Percentiles rank a stretch among this genome's conserved stretches.
Conservation (phyloP, 2,113 vertebrate genomes). For the Helogale parvula region DNA sequence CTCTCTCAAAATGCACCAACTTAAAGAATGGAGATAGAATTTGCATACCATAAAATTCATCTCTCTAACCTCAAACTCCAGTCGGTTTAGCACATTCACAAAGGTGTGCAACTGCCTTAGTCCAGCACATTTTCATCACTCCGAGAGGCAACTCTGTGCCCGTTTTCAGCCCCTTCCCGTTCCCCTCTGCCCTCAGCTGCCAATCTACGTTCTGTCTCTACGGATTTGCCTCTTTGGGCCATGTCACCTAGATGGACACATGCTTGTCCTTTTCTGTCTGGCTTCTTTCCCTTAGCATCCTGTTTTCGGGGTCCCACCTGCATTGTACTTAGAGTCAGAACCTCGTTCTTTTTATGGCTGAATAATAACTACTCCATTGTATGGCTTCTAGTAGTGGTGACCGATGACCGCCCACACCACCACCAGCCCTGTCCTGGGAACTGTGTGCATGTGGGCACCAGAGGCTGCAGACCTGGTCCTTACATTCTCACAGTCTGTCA, state of each 20-base stretch:
- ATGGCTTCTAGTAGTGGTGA: neutral
- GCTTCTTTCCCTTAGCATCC: neutral
- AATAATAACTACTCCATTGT: neutral
- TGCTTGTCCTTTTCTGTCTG: neutral
- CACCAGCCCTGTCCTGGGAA: neutral
- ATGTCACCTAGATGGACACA: neutral
- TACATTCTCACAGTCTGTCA: neutral
- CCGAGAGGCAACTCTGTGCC: neutral
- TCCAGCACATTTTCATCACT: neutral
- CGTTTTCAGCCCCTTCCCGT: neutral
- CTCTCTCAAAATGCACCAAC: no score
- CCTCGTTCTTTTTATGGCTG: neutral
- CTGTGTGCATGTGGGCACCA: neutral
- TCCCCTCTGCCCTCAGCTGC: neutral
- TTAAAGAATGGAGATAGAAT: neutral
- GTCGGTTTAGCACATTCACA: neutral
- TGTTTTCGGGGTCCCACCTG: neutral
- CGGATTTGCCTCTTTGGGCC: neutral
- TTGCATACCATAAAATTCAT: neutral
- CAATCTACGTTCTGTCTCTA: neutral
- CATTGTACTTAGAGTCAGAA: neutral
- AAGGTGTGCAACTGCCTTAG: neutral
- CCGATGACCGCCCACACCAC: neutral
- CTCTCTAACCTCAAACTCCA: neutral
- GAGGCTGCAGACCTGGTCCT: no score